Evolutionary conservation across 2,888 invertebrate species (phyloP), one percentile per base, ranked within the genome.

Genomic region (Eustalomyia histrio): DNA sequence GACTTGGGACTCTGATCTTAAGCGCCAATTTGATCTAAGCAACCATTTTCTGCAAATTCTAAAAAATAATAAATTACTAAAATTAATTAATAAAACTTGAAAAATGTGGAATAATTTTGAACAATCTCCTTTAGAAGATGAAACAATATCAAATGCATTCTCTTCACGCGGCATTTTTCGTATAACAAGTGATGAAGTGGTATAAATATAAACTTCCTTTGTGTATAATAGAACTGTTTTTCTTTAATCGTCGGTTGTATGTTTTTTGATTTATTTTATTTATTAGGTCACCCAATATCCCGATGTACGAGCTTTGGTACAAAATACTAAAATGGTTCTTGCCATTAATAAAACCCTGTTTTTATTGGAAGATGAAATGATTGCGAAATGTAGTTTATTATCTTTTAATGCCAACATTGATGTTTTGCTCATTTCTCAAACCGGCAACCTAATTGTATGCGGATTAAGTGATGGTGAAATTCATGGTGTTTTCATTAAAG

Each of bases 101-200:
- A 58, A 74, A 67, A 91, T 90, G 91, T 90, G 90, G 90, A 88
- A 85, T 80, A 88, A 88, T 83, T 89, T 90, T 65, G 87, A 88
- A 52, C 86, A 87, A 17, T 88, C 88, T 0, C 79, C 86, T 3
- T 35, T 84, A 17, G 90, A 91, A 53, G 91, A 90, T 79, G 89
- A 90, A 83, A 90, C 90, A 17, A 87, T 91, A 10, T 89, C 87
- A 39, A 88, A 89, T 86, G 86, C 86, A 1, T 90, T 90, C 67
- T 89, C 88, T 39, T 88, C 88, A 1, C 88, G 87, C 9, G 89
- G 89, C 2, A 85, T 91, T 58, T 90, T 90, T 55, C 89, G 87
- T 80, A 89, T 90, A 33, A 86, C 86, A 61, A 87, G 87, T 35
- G 89, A 89, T 18, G 87, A 87, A 63, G 85, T 84, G 83, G 91